Conservation (phyloP, 2,113 vertebrate genomes). For the Phodopus roborovskii region DNA sequence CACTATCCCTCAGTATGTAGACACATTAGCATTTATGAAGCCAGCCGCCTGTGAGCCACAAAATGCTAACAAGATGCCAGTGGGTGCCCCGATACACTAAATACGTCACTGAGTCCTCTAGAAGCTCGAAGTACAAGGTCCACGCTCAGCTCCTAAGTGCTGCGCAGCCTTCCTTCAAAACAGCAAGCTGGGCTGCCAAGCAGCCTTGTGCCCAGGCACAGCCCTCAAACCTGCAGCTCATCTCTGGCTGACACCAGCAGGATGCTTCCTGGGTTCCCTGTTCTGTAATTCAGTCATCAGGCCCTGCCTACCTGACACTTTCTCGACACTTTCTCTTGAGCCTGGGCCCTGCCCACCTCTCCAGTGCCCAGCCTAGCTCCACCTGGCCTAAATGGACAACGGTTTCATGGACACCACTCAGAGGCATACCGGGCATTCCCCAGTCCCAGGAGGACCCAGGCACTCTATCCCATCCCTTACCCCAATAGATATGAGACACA, state of each 20-base stretch:
- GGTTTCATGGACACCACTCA: not conserved
- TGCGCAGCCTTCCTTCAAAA: slow-evolving; percentile 29
- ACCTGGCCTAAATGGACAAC: not conserved
- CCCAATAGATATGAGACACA: not conserved
- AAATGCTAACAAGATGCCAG: not conserved
- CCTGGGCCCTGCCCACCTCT: not conserved
- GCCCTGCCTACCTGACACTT: not conserved
- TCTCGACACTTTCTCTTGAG: slow-evolving; percentile 25
- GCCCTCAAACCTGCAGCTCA: slow-evolving; percentile 31
- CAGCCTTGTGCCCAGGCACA: not conserved
- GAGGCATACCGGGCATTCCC: not conserved
- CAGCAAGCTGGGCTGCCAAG: slow-evolving; percentile 8
- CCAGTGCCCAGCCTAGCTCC: not conserved
- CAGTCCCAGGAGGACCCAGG: not conserved
- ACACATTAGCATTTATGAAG: slow-evolving; percentile 1
- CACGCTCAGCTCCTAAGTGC: slow-evolving; percentile 15
- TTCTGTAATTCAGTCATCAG: not conserved
- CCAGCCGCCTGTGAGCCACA: not conserved
- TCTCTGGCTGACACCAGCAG: not conserved
- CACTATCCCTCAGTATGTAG: not conserved
- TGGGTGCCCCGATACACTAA: not conserved
- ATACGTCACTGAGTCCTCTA: slow-evolving; percentile 23
- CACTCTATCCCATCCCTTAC: not conserved
- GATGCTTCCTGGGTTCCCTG: not conserved
- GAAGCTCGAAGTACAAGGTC: slow-evolving; percentile 47